Base-by-base conservation (phyloP, 1,140 invertebrate genomes). In the Magallana ariakensis region DNA sequence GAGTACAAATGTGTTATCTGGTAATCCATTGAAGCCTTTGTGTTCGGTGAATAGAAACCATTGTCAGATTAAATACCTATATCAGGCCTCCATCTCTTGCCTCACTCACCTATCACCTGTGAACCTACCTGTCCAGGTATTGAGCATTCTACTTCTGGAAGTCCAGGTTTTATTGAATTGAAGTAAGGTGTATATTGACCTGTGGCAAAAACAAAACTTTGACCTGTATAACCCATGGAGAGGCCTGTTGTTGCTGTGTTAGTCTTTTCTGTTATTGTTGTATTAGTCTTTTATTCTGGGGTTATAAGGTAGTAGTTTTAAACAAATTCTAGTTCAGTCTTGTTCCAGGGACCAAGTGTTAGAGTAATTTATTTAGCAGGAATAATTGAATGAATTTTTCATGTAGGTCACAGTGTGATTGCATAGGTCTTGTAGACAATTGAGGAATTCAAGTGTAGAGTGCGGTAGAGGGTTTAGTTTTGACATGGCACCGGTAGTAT, bases 301-400 rank as follows among this genome's bases (percentile, higher is more conserved):
- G 33, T 46, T 46, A 4, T 46, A 46, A 46, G 22, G 33, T 75
- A 75, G 22, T 75, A 26, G 66, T 75, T 75, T 75, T 75, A 75
- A 75, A 75, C 33, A 75, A 19, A 75, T 26, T 26, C 22, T 10
- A 75, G 66, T 75, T 13, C 22, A 10, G 22, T 75, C 66, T 75
- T 33, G 66, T 33, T 13, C 66, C 22, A 22, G 62, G 22, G 13
- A 13, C 66, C 33, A 26, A 26, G 66, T 75, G 26, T 75, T 70
- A 70, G 7, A 4, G 19, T 75, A 26, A 75, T 75, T 75, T 75
- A 75, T 75, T n/a, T 75, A 26, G 22, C 66, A 5, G 26, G 66
- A 75, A 75, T 75, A 19, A 75, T 75, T 75, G 66, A 75, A 75
- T 75, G 66, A 75, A 26, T 75, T 75, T 26, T 75, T 75, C 10